phyloP scores from a whole-genome alignment of 2,888 invertebrate genomes.

The Mesorhabditis belari region DNA sequence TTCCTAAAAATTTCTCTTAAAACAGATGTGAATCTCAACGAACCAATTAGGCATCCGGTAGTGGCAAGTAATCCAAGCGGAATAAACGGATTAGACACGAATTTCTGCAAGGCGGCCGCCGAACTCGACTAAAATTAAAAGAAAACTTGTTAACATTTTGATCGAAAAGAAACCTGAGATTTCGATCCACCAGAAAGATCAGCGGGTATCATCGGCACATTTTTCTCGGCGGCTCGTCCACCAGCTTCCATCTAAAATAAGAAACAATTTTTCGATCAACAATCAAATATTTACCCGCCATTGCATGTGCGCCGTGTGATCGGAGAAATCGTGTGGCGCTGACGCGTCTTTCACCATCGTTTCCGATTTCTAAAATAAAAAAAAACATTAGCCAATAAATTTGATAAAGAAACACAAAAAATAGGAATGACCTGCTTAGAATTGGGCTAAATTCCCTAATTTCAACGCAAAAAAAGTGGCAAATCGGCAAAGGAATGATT shows the following conservation, averaged over 20 bases:
- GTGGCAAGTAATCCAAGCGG: constrained; percentile 44
- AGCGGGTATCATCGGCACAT: constrained; percentile 38
- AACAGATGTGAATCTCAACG: background rate
- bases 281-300: constrained; percentile 21
- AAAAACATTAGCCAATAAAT: background rate
- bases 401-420: background rate
- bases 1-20: constrained; percentile 21
- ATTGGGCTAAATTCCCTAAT: no score
- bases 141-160: background rate
- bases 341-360: constrained; percentile 18
- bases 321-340: constrained; percentile 34
- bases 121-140: constrained; percentile 5
- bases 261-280: background rate
- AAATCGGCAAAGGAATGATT: no score
- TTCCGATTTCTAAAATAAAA: background rate
- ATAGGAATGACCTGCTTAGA: no score
- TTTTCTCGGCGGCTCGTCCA: background rate
- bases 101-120: constrained; percentile 25
- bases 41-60: constrained; percentile 39
- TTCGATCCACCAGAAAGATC: constrained; percentile 22
- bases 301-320: constrained; percentile 35
- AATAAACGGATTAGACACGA: constrained; percentile 37
- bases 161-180: no score
- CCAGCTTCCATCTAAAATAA: background rate
- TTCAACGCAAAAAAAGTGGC: no score